Percentiles rank a stretch among this genome's conserved stretches.
Conservation (phyloP, 2,888 invertebrate genomes). For the Andrena flavipes region DNA sequence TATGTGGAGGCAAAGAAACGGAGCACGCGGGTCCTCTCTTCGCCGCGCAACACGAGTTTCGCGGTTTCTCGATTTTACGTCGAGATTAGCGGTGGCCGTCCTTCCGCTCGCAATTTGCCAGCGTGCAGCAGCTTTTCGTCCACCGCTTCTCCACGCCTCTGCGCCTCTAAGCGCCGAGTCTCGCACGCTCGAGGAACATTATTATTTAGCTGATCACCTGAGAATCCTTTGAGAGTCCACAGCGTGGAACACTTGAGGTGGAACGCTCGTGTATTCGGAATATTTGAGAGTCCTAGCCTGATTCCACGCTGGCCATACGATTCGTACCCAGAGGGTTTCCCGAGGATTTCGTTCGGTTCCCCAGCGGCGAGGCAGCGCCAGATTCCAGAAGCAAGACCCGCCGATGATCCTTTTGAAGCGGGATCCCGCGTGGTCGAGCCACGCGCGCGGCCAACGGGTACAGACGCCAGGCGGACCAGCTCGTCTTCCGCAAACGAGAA, state of each 20-base stretch:
- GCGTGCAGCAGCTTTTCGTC: too few relatives aligned
- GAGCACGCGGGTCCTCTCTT: constrained; percentile 21
- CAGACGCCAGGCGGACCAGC: background rate
- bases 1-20: constrained; percentile 55
- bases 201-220: too few relatives aligned
- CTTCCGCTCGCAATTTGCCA: constrained; percentile 13
- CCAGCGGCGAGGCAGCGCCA: constrained; percentile 20
- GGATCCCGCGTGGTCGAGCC: constrained; percentile 33
- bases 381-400: constrained; percentile 60
- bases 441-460: constrained; percentile 10
- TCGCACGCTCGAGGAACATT: too few relatives aligned
- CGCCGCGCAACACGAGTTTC: constrained; percentile 39
- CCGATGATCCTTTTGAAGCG: constrained; percentile 68
- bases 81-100: constrained; percentile 43
- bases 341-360: constrained; percentile 19
- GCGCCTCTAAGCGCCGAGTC: too few relatives aligned
- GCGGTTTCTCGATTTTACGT: constrained; percentile 67
- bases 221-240: too few relatives aligned
- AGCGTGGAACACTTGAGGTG: too few relatives aligned
- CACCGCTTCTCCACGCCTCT: too few relatives aligned
- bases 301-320: background rate
- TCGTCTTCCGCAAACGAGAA: constrained; percentile 63
- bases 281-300: background rate
- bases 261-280: background rate
- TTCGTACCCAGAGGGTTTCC: background rate